Base-by-base conservation (phyloP, 1,140 invertebrate species). In the Bicyclus anynana region DNA sequence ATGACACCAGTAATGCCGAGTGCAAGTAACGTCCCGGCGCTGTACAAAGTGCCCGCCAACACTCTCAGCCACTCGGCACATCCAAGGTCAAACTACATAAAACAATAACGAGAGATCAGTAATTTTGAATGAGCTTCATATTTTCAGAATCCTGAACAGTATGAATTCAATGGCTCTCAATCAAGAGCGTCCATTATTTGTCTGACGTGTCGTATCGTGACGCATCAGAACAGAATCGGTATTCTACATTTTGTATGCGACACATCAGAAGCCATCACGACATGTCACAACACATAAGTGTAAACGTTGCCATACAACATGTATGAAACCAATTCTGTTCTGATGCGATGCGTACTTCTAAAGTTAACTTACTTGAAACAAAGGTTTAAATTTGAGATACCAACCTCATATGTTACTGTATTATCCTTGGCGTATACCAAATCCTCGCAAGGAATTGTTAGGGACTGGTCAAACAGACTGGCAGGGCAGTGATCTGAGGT, bases 1-100 rank as follows among this genome's bases (percentile, higher is more conserved):
- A 94, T 69, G 62, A 91, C 89, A 29, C 93, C 93, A 2, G 91
- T 90, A 35, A 94, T 86, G 4, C 92, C 91, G 57, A 94, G 78
- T 2, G 92, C 92, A 0, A 72, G 48, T 6, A 82, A 58, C 4
- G 67, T 75, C 6, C 81, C 81, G 1, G 73, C 47, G 3, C 65
- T 80, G 10, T 65, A 68, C 6, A 77, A 50, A 1, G 76, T 69
- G 0, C 81, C 81, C 5, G 78, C 70, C 4, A 77, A 56, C 6
- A 70, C 63, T 4, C 81, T 60, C 0, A 72, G 58, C 77, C 79
- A 80, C 20, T 82, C 81, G 29, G 16, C 17, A 17, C 81, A 84
- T 13, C 74, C 80, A 2, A 87, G 55, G 50, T 80, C 76, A 42
- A 84, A 84, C 81, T 84, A 51, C 0, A 48, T 27, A 65, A 48